These are phyloP conservation scores for Tychaedon coryphoeus DNA, from an alignment of 2,113 vertebrate genomes.

Conservation along the genomic window DNA sequence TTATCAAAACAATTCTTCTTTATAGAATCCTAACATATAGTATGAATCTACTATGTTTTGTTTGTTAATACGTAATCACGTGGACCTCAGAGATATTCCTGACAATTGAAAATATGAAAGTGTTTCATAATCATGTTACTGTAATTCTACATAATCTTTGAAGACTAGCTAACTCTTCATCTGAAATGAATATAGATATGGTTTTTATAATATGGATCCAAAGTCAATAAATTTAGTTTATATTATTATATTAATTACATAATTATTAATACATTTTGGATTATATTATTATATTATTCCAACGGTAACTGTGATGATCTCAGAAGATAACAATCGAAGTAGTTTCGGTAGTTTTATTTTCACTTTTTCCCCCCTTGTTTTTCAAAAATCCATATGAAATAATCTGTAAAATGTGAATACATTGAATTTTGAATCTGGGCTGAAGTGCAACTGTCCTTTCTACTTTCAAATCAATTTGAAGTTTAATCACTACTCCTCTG, in stretches of 20 bases:
- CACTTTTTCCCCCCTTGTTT: accelerated
- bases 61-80: not conserved
- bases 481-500: not conserved
- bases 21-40: not conserved
- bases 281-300: not conserved
- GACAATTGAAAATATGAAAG: not conserved
- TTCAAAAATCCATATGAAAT: not conserved
- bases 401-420: not conserved
- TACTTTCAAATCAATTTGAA: not conserved
- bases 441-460: not conserved
- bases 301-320: not conserved
- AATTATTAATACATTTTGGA: too few relatives aligned
- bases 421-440: not conserved
- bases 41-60: not conserved
- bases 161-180: not conserved
- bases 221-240: not conserved
- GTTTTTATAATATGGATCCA: not conserved
- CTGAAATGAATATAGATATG: not conserved
- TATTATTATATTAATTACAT: too few relatives aligned
- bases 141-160: not conserved
- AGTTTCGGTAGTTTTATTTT: not conserved
- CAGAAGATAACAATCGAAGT: accelerated
- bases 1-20: not conserved
- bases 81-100: not conserved
- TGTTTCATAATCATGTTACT: not conserved